phyloP scores from a whole-genome alignment of 2,797 vertebrate species.

The Acanthopagrus latus region DNA sequence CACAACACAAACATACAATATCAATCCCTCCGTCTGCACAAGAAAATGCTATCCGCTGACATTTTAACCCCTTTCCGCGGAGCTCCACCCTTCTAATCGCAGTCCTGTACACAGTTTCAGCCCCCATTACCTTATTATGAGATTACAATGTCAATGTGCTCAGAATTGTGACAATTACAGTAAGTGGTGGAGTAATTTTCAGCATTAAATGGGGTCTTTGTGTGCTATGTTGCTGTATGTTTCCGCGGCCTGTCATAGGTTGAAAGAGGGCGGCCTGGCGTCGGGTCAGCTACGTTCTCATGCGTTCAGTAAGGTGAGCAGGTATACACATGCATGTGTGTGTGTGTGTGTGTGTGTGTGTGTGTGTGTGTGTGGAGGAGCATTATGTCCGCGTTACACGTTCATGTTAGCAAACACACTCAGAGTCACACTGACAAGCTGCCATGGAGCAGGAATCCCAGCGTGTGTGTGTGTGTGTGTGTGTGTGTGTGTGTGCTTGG shows the following conservation, averaged over 20 bases:
- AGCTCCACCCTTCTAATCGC: slow-evolving; percentile 76
- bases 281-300: slow-evolving; percentile 33
- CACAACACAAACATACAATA: slow-evolving; percentile 35
- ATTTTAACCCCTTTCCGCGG: slow-evolving; percentile 67
- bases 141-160: slow-evolving; percentile 83
- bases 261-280: slow-evolving; percentile 45
- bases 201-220: slow-evolving; percentile 78
- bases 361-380: neutral
- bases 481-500: slow-evolving; percentile 29
- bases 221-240: slow-evolving; percentile 52
- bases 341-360: too few relatives aligned
- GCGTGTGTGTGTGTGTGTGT: slow-evolving; percentile 28
- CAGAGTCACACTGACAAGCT: slow-evolving; percentile 40
- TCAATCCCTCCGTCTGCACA: slow-evolving; percentile 24
- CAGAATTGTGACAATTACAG: slow-evolving; percentile 81
- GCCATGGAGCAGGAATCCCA: slow-evolving; percentile 28
- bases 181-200: slow-evolving; percentile 81
- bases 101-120: slow-evolving; percentile 78
- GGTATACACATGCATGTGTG: slow-evolving; percentile 31
- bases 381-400: neutral
- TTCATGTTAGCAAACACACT: slow-evolving; percentile 41
- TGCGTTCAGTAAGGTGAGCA: slow-evolving; percentile 33
- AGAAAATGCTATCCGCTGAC: slow-evolving; percentile 58
- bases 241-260: slow-evolving; percentile 60
- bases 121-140: slow-evolving; percentile 83